Percentiles rank a stretch among this genome's conserved stretches.
These are phyloP conservation scores for Tenthredo amoena DNA, from an alignment of 2,888 invertebrate species.

Conservation along the genomic window DNA sequence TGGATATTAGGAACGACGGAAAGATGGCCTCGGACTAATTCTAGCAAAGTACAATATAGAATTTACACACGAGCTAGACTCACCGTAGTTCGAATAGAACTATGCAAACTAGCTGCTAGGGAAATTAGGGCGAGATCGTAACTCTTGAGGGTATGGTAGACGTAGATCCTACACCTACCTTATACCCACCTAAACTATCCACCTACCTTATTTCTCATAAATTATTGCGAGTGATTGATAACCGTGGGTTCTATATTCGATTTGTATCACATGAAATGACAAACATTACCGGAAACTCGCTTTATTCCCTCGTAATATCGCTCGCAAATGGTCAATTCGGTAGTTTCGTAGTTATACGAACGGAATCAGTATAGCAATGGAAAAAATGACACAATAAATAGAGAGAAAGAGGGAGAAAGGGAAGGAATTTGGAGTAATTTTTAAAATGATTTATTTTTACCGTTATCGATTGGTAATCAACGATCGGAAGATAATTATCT, in stretches of 20 bases:
- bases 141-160: constrained; percentile 4
- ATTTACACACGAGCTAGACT: not conserved
- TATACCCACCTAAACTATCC: not conserved
- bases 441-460: not conserved
- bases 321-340: not conserved
- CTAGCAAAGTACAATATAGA: not conserved
- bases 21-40: not conserved
- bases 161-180: not conserved
- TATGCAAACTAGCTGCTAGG: constrained; percentile 21
- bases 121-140: constrained; percentile 18
- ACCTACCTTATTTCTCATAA: constrained; percentile 5
- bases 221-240: constrained; percentile 2
- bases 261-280: constrained; percentile 18
- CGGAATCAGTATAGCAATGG: not conserved
- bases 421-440: not conserved
- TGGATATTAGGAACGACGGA: not conserved
- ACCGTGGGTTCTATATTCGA: not conserved
- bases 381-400: not conserved
- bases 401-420: not conserved
- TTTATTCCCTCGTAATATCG: not conserved
- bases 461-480: no score
- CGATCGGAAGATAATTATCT: no score
- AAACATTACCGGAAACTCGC: not conserved
- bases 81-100: not conserved
- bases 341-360: not conserved